A percentile compares a stretch with the other conserved stretches of the same genome.
These are phyloP conservation scores for Peromyscus nudipes DNA, from an alignment of 2,797 vertebrate genomes.

Conservation along the genomic window DNA sequence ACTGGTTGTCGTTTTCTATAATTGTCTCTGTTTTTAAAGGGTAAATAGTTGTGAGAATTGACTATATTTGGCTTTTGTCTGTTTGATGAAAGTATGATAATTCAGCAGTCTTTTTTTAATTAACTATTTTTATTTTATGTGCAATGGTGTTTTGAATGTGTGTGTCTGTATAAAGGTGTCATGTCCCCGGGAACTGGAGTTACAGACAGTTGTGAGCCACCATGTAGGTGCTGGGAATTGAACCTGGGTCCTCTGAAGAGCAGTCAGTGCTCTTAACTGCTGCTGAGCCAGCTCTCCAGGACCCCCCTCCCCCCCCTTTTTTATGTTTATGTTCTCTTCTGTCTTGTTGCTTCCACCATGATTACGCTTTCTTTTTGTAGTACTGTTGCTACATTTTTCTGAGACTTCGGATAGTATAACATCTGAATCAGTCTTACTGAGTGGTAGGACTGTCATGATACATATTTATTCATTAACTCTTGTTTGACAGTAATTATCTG, in stretches of 20 bases:
- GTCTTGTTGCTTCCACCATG: neutral
- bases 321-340: neutral
- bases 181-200: neutral
- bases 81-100: constrained; percentile 2
- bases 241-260: neutral
- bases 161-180: neutral
- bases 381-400: constrained; percentile 10
- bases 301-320: neutral
- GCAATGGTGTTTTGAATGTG: neutral
- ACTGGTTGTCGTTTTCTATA: neutral
- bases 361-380: neutral
- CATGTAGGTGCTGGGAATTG: neutral
- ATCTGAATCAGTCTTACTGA: neutral
- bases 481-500: constrained; percentile 14
- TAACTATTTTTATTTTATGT: neutral
- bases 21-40: neutral
- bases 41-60: constrained; percentile 2
- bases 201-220: neutral
- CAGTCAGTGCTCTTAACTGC: neutral
- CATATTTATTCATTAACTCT: neutral
- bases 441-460: neutral
- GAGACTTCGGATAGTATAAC: neutral
- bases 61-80: neutral
- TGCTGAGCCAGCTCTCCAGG: neutral
- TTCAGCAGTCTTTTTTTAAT: neutral